Evolutionary conservation across 1,140 invertebrate species (phyloP).

Genomic region (Nymphalis io): DNA sequence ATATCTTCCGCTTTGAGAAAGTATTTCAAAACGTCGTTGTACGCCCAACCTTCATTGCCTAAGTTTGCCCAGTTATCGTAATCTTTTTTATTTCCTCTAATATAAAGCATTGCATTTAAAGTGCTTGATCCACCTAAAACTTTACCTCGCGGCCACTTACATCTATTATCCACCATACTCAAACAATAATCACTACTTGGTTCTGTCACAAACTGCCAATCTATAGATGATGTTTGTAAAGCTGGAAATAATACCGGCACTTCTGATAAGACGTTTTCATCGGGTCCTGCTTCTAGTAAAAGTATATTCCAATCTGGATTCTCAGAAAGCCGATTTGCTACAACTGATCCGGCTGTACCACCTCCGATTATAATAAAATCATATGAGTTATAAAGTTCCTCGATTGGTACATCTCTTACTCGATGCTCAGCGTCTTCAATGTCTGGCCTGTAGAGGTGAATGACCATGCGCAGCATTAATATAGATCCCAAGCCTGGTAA

Average conservation of each 20-base stretch:
- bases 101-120: slow-evolving; percentile 94
- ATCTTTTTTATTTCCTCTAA: slow-evolving; percentile 91
- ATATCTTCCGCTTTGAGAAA: slow-evolving; percentile 89
- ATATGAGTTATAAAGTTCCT: slow-evolving; percentile 81
- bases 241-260: slow-evolving; percentile 88
- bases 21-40: slow-evolving; percentile 90
- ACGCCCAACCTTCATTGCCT: slow-evolving; percentile 88
- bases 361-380: slow-evolving; percentile 91
- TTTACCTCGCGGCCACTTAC: slow-evolving; percentile 88
- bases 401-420: slow-evolving; percentile 74
- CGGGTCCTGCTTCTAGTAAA: slow-evolving; percentile 90
- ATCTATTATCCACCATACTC: slow-evolving; percentile 82
- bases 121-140: slow-evolving; percentile 91
- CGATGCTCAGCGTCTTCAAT: slow-evolving; percentile 84
- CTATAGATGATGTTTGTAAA: slow-evolving; percentile 86
- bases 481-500: slow-evolving; percentile 83
- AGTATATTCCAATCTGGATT: slow-evolving; percentile 86
- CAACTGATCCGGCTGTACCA: slow-evolving; percentile 90
- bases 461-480: slow-evolving; percentile 82
- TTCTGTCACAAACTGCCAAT: slow-evolving; percentile 91
- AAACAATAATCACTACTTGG: slow-evolving; percentile 85
- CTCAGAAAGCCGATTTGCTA: slow-evolving; percentile 89
- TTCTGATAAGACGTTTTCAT: slow-evolving; percentile 88
- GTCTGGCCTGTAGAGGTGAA: slow-evolving; percentile 83
- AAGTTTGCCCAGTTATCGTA: slow-evolving; percentile 90